Conservation (phyloP, 2,113 vertebrate species). For the Riparia riparia region DNA sequence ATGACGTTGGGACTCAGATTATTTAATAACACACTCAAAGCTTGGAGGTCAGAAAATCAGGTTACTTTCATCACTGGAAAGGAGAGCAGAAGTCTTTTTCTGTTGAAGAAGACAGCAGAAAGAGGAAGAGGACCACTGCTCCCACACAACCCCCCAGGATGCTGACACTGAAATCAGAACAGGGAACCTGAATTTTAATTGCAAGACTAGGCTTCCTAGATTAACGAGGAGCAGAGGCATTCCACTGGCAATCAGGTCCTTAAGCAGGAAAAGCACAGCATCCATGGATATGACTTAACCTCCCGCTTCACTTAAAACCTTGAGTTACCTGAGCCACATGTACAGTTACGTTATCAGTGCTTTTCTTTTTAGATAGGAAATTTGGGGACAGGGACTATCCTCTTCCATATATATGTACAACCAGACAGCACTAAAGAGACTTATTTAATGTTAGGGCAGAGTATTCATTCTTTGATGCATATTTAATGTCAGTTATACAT, state of each 20-base stretch:
- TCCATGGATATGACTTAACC: neutral
- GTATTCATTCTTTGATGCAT: slow-evolving; percentile 26
- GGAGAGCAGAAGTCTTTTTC: neutral
- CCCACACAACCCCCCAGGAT: neutral
- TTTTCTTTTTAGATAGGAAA: neutral
- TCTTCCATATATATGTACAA: neutral
- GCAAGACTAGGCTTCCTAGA: neutral
- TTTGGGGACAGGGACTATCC: neutral
- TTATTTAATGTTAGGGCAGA: slow-evolving; percentile 7
- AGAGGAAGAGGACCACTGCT: neutral
- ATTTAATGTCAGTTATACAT: slow-evolving; percentile 33
- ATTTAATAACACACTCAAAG: neutral
- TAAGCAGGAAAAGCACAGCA: neutral
- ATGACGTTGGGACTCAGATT: neutral
- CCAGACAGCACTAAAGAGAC: neutral
- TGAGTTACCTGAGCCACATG: neutral
- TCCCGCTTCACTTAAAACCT: neutral
- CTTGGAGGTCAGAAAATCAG: neutral
- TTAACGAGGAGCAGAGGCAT: neutral
- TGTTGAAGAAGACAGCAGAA: neutral
- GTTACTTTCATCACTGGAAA: neutral
- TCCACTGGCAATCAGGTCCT: neutral
- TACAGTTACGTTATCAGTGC: neutral
- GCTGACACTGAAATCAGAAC: neutral
- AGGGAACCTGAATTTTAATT: neutral